Percentiles rank a stretch among this genome's conserved stretches.
Evolutionary conservation across 2,113 vertebrate genomes (phyloP).

Genomic region (Cheirogaleus medius): DNA sequence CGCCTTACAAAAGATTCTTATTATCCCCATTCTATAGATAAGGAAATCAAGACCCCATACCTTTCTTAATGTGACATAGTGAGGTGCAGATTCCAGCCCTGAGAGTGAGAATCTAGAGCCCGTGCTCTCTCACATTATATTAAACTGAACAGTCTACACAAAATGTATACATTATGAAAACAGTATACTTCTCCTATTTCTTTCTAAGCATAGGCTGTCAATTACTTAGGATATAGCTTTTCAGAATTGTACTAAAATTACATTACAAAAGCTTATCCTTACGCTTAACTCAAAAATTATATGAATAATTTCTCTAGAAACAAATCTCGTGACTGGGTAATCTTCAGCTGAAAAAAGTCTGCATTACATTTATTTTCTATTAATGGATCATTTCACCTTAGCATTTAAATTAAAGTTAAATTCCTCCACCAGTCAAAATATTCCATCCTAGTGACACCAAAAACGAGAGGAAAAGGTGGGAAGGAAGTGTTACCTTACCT

Average conservation of each 20-base stretch:
- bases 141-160: not conserved
- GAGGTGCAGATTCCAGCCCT: not conserved
- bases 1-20: not conserved
- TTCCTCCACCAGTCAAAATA: constrained; percentile 27
- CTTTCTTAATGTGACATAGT: not conserved
- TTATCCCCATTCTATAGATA: not conserved
- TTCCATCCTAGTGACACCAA: not conserved
- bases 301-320: constrained; percentile 54
- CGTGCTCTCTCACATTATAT: not conserved
- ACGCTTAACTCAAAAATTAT: not conserved
- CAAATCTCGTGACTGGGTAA: not conserved
- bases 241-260: constrained; percentile 1
- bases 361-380: constrained; percentile 4
- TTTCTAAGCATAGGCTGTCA: not conserved
- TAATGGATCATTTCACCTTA: constrained; percentile 15
- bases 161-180: not conserved
- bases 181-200: not conserved
- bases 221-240: constrained; percentile 20
- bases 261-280: not conserved
- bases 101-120: not conserved
- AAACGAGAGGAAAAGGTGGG: not conserved
- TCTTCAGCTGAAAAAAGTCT: not conserved
- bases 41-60: not conserved
- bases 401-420: constrained; percentile 38
- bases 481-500: not conserved